Percentiles rank a stretch among this genome's conserved stretches.
These are phyloP conservation scores for Zhengitettix transpicula DNA, from an alignment of 2,888 invertebrate genomes.

Conservation along the genomic window DNA sequence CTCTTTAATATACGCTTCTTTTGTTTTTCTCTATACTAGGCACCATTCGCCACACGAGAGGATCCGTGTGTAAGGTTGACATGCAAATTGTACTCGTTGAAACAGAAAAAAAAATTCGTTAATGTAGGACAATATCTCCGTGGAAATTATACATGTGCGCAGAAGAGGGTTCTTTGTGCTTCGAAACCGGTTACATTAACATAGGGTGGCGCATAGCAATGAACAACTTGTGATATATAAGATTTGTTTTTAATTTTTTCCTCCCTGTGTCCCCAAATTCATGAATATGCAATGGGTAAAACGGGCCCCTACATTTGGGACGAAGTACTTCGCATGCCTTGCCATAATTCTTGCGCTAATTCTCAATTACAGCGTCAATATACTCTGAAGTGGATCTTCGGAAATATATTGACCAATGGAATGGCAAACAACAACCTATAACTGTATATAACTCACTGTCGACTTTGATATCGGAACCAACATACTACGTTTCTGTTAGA, in stretches of 20 bases:
- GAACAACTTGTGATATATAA: background rate
- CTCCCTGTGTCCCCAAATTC: background rate
- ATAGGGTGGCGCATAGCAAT: background rate
- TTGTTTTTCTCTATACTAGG: background rate
- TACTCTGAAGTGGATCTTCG: no score
- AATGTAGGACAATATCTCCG: background rate
- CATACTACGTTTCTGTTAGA: no score
- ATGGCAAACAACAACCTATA: no score
- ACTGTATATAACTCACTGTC: no score
- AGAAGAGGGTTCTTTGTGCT: background rate
- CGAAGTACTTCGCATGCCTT: no score
- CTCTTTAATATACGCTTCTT: background rate
- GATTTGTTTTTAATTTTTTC: background rate
- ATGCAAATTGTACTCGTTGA: background rate
- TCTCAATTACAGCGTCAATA: no score
- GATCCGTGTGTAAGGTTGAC: background rate
- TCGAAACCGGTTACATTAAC: background rate
- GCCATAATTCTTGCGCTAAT: no score
- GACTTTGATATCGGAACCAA: no score
- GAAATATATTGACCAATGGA: no score
- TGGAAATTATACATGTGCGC: background rate
- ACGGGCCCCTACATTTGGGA: background rate
- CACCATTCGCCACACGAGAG: background rate
- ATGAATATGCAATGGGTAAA: background rate
- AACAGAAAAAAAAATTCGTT: background rate